phyloP scores from a whole-genome alignment of 2,113 vertebrate species.

The Porphyrio hochstetteri region DNA sequence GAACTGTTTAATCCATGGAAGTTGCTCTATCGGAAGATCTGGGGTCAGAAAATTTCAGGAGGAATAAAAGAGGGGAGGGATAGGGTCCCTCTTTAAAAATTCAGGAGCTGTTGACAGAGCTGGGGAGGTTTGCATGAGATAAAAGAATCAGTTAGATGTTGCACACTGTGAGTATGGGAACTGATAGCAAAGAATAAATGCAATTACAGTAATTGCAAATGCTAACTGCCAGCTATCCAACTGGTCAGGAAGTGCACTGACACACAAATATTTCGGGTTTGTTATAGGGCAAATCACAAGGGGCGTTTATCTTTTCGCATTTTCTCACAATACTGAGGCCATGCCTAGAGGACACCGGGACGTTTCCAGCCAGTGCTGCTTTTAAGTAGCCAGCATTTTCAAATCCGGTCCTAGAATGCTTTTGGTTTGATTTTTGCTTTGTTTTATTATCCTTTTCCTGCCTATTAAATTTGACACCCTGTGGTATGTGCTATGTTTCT shows the following conservation, averaged over 20 bases:
- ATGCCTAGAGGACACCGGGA: background rate
- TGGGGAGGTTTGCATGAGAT: conserved; percentile 51
- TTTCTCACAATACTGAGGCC: background rate
- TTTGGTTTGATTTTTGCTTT: background rate
- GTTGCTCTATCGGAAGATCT: conserved; percentile 52
- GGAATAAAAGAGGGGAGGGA: conserved; percentile 2
- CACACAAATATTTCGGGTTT: background rate
- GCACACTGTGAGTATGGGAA: background rate
- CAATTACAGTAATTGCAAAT: background rate
- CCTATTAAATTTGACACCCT: background rate
- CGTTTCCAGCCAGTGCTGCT: background rate
- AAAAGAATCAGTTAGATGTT: conserved; percentile 35
- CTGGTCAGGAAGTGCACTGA: background rate
- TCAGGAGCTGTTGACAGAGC: conserved; percentile 35
- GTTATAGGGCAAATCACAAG: background rate
- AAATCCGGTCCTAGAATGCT: background rate
- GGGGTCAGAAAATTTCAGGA: conserved; percentile 57
- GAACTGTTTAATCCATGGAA: conserved; percentile 67
- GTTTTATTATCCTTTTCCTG: background rate
- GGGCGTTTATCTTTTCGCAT: background rate
- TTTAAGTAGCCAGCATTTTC: background rate
- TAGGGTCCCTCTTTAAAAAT: conserved; percentile 53
- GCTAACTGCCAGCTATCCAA: background rate
- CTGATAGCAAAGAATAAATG: background rate
- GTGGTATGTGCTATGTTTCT: background rate